phyloP scores from a whole-genome alignment of 2,797 vertebrate species.

The Cyclura pinguis region DNA sequence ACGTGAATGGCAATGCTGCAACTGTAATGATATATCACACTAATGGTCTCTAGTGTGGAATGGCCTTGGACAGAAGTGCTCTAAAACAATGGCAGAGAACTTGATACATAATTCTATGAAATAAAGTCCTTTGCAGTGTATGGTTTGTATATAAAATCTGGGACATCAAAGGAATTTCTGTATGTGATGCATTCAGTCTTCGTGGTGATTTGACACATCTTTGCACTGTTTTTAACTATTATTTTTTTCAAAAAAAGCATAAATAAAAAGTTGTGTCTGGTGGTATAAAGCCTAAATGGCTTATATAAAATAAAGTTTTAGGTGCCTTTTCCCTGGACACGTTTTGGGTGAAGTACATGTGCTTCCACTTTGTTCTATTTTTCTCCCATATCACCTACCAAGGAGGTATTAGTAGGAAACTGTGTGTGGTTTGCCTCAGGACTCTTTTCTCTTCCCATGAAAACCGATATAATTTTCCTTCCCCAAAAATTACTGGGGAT shows the following conservation, averaged over 20 bases:
- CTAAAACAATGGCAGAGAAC: neutral
- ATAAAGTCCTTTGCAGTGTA: neutral
- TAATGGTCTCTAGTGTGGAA: too few species aligned
- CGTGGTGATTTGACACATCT: neutral
- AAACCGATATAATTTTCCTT: neutral
- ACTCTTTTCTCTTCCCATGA: neutral
- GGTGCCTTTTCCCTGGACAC: neutral
- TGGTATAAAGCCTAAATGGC: neutral
- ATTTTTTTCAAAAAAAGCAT: neutral
- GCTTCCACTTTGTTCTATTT: neutral
- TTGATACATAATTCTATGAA: neutral
- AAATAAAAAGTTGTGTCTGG: neutral
- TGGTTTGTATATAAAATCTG: neutral
- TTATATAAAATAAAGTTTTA: neutral
- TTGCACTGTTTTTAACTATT: neutral
- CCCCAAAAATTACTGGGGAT: neutral
- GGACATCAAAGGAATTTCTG: neutral
- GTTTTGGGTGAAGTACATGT: neutral
- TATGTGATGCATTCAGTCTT: neutral
- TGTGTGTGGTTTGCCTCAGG: fast-evolving
- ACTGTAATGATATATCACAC: too few species aligned
- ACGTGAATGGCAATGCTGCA: too few species aligned
- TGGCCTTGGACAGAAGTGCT: too few species aligned
- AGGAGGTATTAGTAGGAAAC: neutral
- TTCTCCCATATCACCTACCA: neutral